Percentiles rank a stretch among this genome's conserved stretches.
phyloP scores from a whole-genome alignment of 92 coral and sea anemone genomes.

The Anthopleura xanthogrammica region DNA sequence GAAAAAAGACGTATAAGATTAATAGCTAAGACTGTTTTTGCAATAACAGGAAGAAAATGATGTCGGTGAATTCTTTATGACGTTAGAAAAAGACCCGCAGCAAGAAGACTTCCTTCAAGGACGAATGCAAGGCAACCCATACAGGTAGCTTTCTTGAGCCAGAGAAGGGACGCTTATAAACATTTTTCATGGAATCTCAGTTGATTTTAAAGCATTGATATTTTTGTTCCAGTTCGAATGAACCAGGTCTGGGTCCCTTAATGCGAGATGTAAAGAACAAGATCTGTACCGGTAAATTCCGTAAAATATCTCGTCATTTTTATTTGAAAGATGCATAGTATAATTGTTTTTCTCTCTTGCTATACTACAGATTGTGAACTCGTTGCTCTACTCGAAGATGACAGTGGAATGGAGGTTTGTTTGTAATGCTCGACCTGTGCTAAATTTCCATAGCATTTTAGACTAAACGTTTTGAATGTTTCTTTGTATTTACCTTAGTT shows the following conservation, averaged over 20 bases:
- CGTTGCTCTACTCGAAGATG: slow-evolving; percentile 95
- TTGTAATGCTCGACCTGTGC: background rate
- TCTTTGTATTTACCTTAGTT: slow-evolving; percentile 36
- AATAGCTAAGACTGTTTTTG: background rate
- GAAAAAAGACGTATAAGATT: background rate
- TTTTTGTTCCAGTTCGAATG: slow-evolving; percentile 72
- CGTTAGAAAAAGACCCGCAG: slow-evolving; percentile 94
- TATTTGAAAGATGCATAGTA: background rate
- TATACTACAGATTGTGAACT: slow-evolving; percentile 83
- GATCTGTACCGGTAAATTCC: slow-evolving; percentile 88
- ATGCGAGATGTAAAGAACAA: slow-evolving; percentile 99
- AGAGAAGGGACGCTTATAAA: too few species aligned
- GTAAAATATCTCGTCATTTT: background rate
- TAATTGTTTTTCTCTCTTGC: background rate
- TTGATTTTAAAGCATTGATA: background rate
- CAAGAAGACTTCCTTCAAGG: slow-evolving; percentile 99
- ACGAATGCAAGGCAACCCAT: slow-evolving; percentile 98
- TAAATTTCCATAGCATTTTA: too few species aligned
- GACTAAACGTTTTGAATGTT: too few species aligned
- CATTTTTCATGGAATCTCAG: too few species aligned
- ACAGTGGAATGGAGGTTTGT: slow-evolving; percentile 99
- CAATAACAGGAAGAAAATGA: slow-evolving; percentile 87
- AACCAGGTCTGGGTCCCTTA: slow-evolving; percentile 92
- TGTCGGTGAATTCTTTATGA: slow-evolving; percentile 92
- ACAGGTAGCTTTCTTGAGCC: slow-evolving; percentile 52